phyloP scores from a whole-genome alignment of 2,797 vertebrate genomes.

The Gallinago nigripennis region DNA sequence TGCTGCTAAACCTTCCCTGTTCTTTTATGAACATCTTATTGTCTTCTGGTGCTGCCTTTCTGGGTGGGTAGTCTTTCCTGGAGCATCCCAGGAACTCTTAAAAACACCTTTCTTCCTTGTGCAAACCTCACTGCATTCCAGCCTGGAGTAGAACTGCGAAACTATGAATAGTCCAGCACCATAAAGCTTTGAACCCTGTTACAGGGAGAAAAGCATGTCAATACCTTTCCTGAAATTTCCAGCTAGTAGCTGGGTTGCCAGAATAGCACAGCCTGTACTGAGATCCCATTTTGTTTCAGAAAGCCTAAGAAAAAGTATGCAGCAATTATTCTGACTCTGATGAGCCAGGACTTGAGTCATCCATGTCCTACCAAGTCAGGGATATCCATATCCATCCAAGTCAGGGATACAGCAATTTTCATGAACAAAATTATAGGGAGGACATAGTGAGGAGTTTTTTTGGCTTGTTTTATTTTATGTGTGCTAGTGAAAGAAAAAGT shows the following conservation, averaged over 20 bases:
- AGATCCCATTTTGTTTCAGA: not conserved
- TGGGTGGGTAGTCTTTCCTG: not conserved
- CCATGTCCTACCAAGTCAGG: not conserved
- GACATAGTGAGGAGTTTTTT: accelerated
- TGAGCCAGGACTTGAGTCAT: not conserved
- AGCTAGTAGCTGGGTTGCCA: not conserved
- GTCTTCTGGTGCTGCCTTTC: not conserved
- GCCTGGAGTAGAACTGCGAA: not conserved
- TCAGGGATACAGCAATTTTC: not conserved
- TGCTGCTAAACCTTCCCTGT: not conserved
- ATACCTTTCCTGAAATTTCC: not conserved
- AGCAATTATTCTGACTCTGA: not conserved
- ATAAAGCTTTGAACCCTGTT: not conserved
- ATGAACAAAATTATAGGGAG: not conserved
- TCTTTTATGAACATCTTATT: not conserved
- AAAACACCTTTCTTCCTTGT: not conserved
- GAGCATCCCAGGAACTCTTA: not conserved
- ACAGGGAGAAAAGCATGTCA: not conserved
- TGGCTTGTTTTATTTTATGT: not conserved
- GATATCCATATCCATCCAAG: not conserved
- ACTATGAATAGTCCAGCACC: not conserved
- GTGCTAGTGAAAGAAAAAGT: not conserved
- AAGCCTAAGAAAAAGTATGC: not conserved
- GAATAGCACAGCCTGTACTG: not conserved
- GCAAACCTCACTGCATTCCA: not conserved